phyloP scores from a whole-genome alignment of 2,797 vertebrate genomes.

The Poliocrania exsul region DNA sequence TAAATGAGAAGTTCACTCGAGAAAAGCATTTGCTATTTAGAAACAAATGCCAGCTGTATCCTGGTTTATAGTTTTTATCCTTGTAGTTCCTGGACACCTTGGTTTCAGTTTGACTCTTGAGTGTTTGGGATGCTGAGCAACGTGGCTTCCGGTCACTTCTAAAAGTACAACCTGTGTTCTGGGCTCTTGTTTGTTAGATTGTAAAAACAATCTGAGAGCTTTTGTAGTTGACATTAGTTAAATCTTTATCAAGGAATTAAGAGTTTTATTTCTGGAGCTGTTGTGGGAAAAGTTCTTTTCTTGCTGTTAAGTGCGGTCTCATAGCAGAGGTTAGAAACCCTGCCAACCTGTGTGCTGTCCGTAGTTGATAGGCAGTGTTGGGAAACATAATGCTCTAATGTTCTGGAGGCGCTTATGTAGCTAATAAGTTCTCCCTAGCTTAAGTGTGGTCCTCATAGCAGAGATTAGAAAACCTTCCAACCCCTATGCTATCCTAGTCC shows the following conservation, averaged over 20 bases:
- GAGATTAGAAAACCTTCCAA: no score
- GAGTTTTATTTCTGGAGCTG: neutral
- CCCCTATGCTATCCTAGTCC: no score
- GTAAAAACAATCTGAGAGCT: neutral
- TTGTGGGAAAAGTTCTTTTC: no score
- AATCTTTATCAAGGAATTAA: neutral
- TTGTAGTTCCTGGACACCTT: neutral
- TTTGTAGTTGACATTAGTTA: neutral
- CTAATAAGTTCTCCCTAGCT: no score
- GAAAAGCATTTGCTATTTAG: neutral
- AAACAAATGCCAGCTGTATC: neutral
- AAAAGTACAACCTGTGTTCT: fast-evolving
- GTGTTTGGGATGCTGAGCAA: neutral
- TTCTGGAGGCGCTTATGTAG: no score
- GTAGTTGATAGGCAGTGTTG: no score
- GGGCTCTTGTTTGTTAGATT: neutral
- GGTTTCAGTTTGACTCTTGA: neutral
- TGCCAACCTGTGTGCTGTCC: no score
- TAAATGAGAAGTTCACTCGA: neutral
- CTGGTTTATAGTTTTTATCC: neutral
- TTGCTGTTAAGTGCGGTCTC: no score
- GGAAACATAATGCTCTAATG: no score
- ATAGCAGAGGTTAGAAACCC: no score
- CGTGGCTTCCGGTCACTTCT: neutral
- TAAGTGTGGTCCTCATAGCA: no score